phyloP scores from a whole-genome alignment of 1,140 invertebrate genomes.

The Diabrotica undecimpunctata region DNA sequence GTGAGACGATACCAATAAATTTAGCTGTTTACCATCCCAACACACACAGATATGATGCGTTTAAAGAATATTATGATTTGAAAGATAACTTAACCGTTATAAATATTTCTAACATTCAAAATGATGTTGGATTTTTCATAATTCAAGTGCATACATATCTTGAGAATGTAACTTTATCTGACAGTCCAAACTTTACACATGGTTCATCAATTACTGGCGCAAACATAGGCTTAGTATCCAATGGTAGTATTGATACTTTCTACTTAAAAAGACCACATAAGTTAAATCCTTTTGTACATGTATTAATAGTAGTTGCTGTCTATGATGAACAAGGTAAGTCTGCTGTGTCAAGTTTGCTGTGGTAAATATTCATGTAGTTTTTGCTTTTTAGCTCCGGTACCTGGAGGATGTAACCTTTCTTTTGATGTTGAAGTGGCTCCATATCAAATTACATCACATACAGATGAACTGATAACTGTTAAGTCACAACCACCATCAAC shows the following conservation, averaged over 20 bases:
- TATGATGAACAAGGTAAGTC: conserved; percentile 55
- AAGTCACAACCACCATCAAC: conserved; percentile 57
- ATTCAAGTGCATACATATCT: conserved; percentile 64
- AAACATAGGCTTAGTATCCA: conserved; percentile 61
- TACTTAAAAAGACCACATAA: conserved; percentile 40
- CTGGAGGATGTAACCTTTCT: conserved; percentile 75
- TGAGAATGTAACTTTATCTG: conserved; percentile 59
- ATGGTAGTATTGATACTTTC: conserved; percentile 28
- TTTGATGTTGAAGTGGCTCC: conserved; percentile 62
- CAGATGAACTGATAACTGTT: conserved; percentile 54
- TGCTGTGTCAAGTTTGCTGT: too few species aligned
- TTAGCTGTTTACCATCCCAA: conserved; percentile 18
- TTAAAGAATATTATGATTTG: conserved; percentile 12
- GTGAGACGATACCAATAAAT: too few species aligned
- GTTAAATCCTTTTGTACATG: conserved; percentile 39
- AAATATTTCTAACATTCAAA: conserved; percentile 51
- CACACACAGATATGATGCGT: conserved; percentile 9
- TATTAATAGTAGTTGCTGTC: conserved; percentile 53
- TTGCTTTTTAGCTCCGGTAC: conserved; percentile 61
- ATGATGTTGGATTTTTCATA: conserved; percentile 56
- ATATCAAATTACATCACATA: conserved; percentile 55
- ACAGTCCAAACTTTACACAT: conserved; percentile 36
- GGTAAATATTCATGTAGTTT: too few species aligned
- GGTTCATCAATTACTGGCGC: conserved; percentile 50
- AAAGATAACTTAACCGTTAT: conserved; percentile 39